Conservation (phyloP, 64 coral and sea anemone genomes). For the Hydrozoanthus tunicans region DNA sequence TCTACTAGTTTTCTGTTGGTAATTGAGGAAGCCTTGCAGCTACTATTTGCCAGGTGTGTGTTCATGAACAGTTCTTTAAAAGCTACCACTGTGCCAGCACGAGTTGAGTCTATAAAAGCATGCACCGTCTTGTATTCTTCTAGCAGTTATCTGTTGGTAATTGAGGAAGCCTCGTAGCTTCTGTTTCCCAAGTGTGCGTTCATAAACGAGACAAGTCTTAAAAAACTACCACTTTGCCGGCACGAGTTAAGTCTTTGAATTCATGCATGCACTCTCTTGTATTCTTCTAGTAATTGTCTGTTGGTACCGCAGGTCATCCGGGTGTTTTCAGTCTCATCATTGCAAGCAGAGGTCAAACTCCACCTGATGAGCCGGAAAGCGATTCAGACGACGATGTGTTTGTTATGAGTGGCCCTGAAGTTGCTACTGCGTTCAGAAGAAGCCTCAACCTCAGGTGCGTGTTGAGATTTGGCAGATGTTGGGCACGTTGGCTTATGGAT, state of each 20-base stretch:
- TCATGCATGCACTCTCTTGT: neutral
- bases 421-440: slow-evolving; percentile 23
- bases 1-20: neutral
- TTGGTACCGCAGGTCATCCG: slow-evolving; percentile 10
- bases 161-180: no score
- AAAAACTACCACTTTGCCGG: no score
- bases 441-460: slow-evolving; percentile 17
- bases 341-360: slow-evolving; percentile 31
- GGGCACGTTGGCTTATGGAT: no score
- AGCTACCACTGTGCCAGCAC: no score
- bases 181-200: no score
- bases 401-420: slow-evolving; percentile 26
- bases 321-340: slow-evolving; percentile 48
- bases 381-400: slow-evolving; percentile 20
- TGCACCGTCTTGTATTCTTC: neutral
- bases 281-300: neutral
- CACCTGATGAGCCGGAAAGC: neutral
- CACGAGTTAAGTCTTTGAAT: no score
- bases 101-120: no score
- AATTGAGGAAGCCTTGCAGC: no score
- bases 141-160: neutral
- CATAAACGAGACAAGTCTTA: no score
- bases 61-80: no score
- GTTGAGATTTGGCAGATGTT: neutral
- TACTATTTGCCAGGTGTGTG: no score